These are phyloP conservation scores for Rhizoglyphus robini DNA, from an alignment of 1,140 invertebrate species.

Conservation along the genomic window DNA sequence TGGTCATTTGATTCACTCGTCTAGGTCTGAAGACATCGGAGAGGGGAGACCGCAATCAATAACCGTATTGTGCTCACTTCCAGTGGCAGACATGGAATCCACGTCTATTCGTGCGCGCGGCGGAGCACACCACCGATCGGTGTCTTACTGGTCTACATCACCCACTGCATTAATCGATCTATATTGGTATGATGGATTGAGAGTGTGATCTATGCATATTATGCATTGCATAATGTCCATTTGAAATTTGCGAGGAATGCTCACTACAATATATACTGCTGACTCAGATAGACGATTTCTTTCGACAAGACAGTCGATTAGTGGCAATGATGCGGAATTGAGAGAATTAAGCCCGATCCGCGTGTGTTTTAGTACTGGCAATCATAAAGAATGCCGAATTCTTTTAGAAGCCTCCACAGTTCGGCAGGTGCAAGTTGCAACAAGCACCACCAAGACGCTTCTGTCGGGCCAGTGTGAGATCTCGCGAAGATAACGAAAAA, in stretches of 20 bases:
- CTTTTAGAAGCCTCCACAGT: background rate
- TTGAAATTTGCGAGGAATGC: background rate
- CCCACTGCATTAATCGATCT: background rate
- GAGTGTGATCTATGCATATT: background rate
- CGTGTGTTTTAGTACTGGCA: background rate
- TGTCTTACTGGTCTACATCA: background rate
- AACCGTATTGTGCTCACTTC: background rate
- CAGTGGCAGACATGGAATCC: constrained; percentile 4
- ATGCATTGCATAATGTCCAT: background rate
- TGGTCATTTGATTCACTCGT: background rate
- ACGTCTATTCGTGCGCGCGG: background rate
- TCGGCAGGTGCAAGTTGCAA: background rate
- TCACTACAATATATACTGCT: too few relatives aligned
- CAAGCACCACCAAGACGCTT: background rate
- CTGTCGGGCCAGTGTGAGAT: background rate
- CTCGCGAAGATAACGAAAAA: background rate
- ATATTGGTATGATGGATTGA: background rate
- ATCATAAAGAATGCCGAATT: background rate
- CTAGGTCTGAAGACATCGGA: background rate
- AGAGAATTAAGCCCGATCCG: constrained; percentile 11
- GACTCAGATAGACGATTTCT: too few relatives aligned
- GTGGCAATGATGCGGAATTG: constrained; percentile 9
- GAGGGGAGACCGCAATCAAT: background rate
- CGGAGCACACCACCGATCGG: background rate
- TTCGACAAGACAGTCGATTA: constrained; percentile 10